These are phyloP conservation scores for Diploptera punctata DNA, from an alignment of 2,888 invertebrate genomes.

Conservation along the genomic window DNA sequence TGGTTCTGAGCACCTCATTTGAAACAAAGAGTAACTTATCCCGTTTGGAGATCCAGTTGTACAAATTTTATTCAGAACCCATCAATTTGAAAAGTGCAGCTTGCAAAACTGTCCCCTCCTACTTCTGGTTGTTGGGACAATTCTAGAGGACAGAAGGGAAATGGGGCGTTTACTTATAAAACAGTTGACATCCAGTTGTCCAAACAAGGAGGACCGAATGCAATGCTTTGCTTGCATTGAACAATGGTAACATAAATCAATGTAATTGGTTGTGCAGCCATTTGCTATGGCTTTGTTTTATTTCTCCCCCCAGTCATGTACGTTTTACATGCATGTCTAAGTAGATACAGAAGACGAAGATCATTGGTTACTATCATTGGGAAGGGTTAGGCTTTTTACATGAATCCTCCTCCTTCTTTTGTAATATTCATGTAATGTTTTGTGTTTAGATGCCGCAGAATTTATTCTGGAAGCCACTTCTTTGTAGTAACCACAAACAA, in stretches of 20 bases:
- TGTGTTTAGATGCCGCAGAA: not conserved
- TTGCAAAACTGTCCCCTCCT: not conserved
- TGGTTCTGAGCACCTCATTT: too few species aligned
- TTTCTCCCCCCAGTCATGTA: conserved; percentile 15
- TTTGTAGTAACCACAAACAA: too few species aligned
- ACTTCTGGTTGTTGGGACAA: not conserved
- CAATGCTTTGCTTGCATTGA: conserved; percentile 65
- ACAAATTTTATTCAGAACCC: not conserved
- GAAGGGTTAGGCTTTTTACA: conserved; percentile 26
- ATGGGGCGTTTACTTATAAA: conserved; percentile 37
- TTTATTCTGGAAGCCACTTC: too few species aligned
- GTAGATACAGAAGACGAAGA: conserved; percentile 35
- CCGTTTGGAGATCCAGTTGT: not conserved
- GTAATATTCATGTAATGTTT: conserved; percentile 21
- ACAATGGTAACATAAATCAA: conserved; percentile 94
- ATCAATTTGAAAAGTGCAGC: not conserved
- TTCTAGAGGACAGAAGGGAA: conserved; percentile 18
- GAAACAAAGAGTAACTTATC: too few species aligned
- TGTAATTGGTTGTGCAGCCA: conserved; percentile 74
- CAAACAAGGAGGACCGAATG: conserved; percentile 61
- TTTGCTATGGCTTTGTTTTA: conserved; percentile 39
- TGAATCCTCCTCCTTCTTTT: conserved; percentile 29
- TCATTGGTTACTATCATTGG: conserved; percentile 35
- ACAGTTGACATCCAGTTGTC: conserved; percentile 48
- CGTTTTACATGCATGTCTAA: conserved; percentile 39